A percentile compares a stretch with the other conserved stretches of the same genome.
Evolutionary conservation across 2,888 invertebrate genomes (phyloP).

Genomic region (Melinaea menophilus): DNA sequence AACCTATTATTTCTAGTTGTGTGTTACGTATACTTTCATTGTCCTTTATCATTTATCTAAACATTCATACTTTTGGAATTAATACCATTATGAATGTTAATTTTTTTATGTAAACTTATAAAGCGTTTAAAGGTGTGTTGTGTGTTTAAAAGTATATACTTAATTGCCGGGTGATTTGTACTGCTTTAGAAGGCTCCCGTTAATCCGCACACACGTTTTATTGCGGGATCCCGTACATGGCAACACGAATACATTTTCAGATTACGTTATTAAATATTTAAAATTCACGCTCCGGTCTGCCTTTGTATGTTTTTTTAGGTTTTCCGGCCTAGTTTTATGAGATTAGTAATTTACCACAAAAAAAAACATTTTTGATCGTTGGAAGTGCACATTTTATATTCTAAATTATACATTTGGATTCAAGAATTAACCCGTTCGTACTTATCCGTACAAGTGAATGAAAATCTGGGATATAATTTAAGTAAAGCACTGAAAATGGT

Average conservation of each 20-base stretch:
- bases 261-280: conserved; percentile 5
- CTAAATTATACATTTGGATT: not conserved
- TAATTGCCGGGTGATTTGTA: not conserved
- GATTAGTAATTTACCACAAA: not conserved
- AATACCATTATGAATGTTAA: too few relatives aligned
- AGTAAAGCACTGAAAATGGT: too few relatives aligned
- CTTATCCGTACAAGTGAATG: too few relatives aligned
- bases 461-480: too few relatives aligned
- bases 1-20: too few relatives aligned
- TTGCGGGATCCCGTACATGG: not conserved
- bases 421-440: not conserved
- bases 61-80: too few relatives aligned
- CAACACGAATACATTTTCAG: conserved; percentile 3
- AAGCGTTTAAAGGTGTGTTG: not conserved
- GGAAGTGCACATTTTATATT: not conserved
- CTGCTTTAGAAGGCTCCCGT: not conserved
- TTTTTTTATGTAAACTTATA: not conserved
- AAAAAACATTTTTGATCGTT: not conserved
- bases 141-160: not conserved
- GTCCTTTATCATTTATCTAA: too few relatives aligned
- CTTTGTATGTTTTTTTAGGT: conserved; percentile 3
- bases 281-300: not conserved
- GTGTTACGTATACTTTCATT: too few relatives aligned
- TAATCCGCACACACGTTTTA: conserved; percentile 1
- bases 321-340: conserved; percentile 1